phyloP scores from a whole-genome alignment of 2,113 vertebrate species.

The Macquaria ambigua region DNA sequence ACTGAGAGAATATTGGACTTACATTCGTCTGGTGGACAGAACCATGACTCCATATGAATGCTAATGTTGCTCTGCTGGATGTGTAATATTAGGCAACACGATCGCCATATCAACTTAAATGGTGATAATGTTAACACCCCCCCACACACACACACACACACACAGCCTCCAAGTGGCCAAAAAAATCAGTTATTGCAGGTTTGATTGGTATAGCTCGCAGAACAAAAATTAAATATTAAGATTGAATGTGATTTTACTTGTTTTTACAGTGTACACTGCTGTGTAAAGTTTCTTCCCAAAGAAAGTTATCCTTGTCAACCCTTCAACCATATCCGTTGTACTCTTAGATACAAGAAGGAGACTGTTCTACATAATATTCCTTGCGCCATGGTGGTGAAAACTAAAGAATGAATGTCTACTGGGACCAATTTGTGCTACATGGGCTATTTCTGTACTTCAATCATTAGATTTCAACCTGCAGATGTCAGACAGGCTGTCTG shows the following conservation, averaged over 20 bases:
- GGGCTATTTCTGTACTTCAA: slow-evolving; percentile 32
- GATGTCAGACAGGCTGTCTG: slow-evolving; percentile 41
- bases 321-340: not conserved
- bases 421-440: slow-evolving; percentile 37
- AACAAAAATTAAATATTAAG: not conserved
- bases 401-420: slow-evolving; percentile 12
- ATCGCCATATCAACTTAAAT: too few relatives aligned
- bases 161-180: not conserved
- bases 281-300: not conserved
- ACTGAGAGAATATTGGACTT: not conserved
- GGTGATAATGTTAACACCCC: not conserved
- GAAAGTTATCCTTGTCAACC: not conserved
- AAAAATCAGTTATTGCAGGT: not conserved
- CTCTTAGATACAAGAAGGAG: not conserved
- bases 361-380: slow-evolving; percentile 3
- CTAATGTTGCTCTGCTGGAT: not conserved
- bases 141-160: not conserved
- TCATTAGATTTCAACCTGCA: slow-evolving; percentile 44
- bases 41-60: not conserved
- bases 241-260: not conserved
- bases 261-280: not conserved
- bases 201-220: not conserved
- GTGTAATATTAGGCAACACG: not conserved
- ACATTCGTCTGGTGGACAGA: not conserved
- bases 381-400: not conserved